A percentile compares a stretch with the other conserved stretches of the same genome.
These are phyloP conservation scores for Eueremaeus valkanovi DNA, from an alignment of 2,888 invertebrate species.

Conservation along the genomic window DNA sequence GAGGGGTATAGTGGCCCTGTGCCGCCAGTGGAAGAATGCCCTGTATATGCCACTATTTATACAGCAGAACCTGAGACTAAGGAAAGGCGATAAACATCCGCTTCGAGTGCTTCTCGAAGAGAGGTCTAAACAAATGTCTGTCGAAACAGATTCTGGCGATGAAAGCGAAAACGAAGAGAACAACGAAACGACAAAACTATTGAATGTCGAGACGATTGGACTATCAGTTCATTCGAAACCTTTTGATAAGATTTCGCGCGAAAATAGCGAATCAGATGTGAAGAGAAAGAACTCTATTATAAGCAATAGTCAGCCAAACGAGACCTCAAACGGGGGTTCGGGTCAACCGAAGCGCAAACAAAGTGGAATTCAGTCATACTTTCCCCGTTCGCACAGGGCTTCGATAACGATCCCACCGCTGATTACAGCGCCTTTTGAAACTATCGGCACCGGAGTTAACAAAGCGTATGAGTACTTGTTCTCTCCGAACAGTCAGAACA, in stretches of 20 bases:
- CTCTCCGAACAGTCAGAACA: conserved; percentile 44
- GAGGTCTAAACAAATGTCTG: conserved; percentile 33
- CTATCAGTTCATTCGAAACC: neutral
- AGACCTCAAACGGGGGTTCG: conserved; percentile 38
- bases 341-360: conserved; percentile 41
- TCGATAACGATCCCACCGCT: conserved; percentile 69
- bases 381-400: conserved; percentile 68
- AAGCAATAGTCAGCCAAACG: conserved; percentile 43
- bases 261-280: conserved; percentile 19
- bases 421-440: conserved; percentile 53
- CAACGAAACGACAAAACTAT: conserved; percentile 62
- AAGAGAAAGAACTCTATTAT: neutral
- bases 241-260: neutral
- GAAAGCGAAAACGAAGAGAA: conserved; percentile 62
- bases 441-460: conserved; percentile 44
- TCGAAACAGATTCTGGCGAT: conserved; percentile 52
- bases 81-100: conserved; percentile 29
- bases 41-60: conserved; percentile 70
- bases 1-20: conserved; percentile 74
- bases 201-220: neutral
- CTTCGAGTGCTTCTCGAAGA: conserved; percentile 19
- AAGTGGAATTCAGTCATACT: conserved; percentile 49
- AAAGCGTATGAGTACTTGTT: conserved; percentile 45
- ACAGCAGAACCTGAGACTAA: conserved; percentile 15
- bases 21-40: conserved; percentile 94